These are phyloP conservation scores for Gobius niger DNA, from an alignment of 2,113 vertebrate species.

Conservation along the genomic window DNA sequence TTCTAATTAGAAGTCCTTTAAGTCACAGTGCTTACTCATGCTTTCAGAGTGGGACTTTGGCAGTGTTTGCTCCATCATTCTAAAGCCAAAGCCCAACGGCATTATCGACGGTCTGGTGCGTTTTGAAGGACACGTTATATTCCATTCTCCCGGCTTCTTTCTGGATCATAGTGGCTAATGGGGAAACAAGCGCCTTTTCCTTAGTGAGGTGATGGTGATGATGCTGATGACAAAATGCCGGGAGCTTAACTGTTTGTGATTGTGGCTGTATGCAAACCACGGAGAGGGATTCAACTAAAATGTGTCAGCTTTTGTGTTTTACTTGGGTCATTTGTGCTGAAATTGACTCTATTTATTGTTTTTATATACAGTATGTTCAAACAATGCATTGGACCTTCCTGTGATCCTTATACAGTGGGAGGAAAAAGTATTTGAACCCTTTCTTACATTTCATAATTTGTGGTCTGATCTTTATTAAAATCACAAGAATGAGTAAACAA, in stretches of 20 bases:
- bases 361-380: too few relatives aligned
- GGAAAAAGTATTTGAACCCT: too few relatives aligned
- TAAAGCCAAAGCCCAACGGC: not conserved
- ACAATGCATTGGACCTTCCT: too few relatives aligned
- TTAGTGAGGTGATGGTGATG: not conserved
- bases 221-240: not conserved
- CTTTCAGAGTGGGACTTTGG: not conserved
- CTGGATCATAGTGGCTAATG: not conserved
- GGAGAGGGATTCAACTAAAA: not conserved
- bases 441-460: too few relatives aligned
- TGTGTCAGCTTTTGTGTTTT: not conserved
- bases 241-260: constrained; percentile 3
- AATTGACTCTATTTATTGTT: too few relatives aligned
- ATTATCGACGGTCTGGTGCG: not conserved
- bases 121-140: not conserved
- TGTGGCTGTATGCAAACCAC: not conserved
- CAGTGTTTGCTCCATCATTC: not conserved
- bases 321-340: not conserved
- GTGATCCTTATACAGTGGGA: too few relatives aligned
- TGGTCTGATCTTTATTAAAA: too few relatives aligned
- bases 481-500: too few relatives aligned
- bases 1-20: not conserved
- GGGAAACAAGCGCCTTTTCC: not conserved
- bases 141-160: not conserved
- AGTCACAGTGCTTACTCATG: not conserved